These are phyloP conservation scores for Caloenas nicobarica DNA, from an alignment of 2,113 vertebrate genomes.

Conservation along the genomic window DNA sequence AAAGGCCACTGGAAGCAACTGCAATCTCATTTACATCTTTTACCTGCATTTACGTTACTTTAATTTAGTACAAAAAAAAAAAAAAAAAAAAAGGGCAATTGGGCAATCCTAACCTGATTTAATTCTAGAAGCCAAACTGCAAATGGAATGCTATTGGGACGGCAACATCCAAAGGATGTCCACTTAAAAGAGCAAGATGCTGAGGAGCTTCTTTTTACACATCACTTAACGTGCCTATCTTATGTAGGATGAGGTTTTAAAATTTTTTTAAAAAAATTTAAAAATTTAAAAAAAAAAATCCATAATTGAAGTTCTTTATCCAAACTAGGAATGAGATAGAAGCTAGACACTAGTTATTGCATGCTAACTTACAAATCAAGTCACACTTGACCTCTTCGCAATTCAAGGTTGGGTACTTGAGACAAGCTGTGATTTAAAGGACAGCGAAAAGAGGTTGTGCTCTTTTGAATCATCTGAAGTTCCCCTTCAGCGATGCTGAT, in stretches of 20 bases:
- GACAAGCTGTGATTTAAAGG: neutral
- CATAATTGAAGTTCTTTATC: neutral
- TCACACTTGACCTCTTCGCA: neutral
- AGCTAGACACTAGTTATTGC: neutral
- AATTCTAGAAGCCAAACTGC: neutral
- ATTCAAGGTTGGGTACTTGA: neutral
- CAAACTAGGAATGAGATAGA: neutral
- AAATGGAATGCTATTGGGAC: neutral
- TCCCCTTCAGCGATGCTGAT: neutral
- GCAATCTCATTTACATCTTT: neutral
- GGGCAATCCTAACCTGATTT: neutral
- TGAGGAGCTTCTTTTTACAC: neutral
- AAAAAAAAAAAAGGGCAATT: neutral
- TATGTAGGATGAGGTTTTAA: neutral
- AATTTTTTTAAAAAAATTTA: neutral
- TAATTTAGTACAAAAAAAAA: neutral
- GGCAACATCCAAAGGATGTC: neutral
- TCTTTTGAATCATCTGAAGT: neutral
- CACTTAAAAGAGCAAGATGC: neutral
- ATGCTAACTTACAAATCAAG: neutral
- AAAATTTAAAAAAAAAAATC: no score
- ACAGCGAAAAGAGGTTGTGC: neutral
- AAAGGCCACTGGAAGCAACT: neutral
- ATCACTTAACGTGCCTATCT: neutral
- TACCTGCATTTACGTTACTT: neutral